Conservation (phyloP, 2,888 invertebrate genomes). For the Sycophila texana region DNA sequence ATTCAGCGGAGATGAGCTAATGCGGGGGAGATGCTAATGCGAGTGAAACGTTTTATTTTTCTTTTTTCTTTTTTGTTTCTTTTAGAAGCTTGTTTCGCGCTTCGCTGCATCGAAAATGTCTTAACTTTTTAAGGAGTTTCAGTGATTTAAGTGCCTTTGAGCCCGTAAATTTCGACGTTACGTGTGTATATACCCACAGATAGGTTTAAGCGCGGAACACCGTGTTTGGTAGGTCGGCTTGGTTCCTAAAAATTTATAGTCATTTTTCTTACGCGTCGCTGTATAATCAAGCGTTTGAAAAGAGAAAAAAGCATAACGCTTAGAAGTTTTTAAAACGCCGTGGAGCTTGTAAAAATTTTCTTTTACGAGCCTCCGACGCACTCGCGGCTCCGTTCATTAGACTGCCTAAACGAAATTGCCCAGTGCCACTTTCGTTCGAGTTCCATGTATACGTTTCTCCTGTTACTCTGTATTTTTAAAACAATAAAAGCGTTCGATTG, state of each 20-base stretch:
- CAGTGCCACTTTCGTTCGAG: background rate
- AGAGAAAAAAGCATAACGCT: conserved; percentile 8
- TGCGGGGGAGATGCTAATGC: too few species aligned
- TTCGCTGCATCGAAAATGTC: too few species aligned
- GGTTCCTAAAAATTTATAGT: background rate
- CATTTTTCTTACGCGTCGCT: background rate
- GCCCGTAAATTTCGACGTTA: too few species aligned
- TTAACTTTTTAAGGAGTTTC: too few species aligned
- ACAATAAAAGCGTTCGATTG: background rate
- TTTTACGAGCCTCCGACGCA: conserved; percentile 11
- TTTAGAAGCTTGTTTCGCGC: too few species aligned
- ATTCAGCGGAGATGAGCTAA: too few species aligned
- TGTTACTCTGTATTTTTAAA: background rate
- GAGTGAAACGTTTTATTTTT: too few species aligned
- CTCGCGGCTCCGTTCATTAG: conserved; percentile 27
- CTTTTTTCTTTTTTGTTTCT: too few species aligned
- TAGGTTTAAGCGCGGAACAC: too few species aligned
- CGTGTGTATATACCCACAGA: too few species aligned
- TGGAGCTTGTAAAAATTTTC: conserved; percentile 7
- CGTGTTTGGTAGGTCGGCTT: too few species aligned
- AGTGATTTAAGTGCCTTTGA: too few species aligned
- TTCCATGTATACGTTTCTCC: conserved; percentile 15
- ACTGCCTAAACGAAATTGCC: conserved; percentile 20
- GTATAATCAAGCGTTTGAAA: conserved; percentile 15
- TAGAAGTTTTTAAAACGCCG: conserved; percentile 12